Percentiles rank a stretch among this genome's conserved stretches.
Conservation (phyloP, 35 echinoderm and acorn worm genomes). For the Chiridota heheva region DNA sequence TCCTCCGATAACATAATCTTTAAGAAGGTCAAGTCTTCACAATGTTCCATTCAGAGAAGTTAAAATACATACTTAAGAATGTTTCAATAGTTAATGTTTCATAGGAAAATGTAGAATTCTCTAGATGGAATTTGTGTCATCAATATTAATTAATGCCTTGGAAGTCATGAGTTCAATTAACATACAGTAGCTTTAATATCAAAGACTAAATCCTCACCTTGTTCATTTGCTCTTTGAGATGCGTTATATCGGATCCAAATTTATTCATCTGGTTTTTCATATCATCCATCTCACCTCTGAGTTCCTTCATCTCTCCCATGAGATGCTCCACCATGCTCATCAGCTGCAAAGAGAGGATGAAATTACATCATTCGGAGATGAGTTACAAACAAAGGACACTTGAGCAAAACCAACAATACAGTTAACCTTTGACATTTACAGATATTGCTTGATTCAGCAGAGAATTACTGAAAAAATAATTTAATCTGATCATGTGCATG, state of each 20-base stretch:
- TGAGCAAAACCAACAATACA: too few species aligned
- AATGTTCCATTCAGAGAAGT: too few species aligned
- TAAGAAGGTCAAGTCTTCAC: too few species aligned
- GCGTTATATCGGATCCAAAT: conserved; percentile 32
- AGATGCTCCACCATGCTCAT: conserved; percentile 96
- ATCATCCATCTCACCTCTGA: conserved; percentile 48
- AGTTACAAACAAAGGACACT: not conserved
- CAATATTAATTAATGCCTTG: not conserved
- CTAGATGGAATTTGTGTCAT: not conserved
- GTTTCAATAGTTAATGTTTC: not conserved
- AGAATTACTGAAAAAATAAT: too few species aligned
- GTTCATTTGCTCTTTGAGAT: conserved; percentile 52
- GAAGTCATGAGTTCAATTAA: not conserved
- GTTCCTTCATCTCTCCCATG: conserved; percentile 60
- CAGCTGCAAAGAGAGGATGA: conserved; percentile 49
- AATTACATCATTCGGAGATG: too few species aligned
- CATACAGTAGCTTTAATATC: not conserved
- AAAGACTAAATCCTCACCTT: conserved; percentile 25
- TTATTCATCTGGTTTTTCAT: conserved; percentile 48
- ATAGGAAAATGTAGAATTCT: not conserved
- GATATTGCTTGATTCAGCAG: too few species aligned
- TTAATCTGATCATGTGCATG: too few species aligned
- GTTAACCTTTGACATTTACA: too few species aligned
- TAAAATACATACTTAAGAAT: too few species aligned
- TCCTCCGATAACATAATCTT: too few species aligned